These are phyloP conservation scores for Drosophila cracens DNA, from an alignment of 2,888 invertebrate species.

Conservation along the genomic window DNA sequence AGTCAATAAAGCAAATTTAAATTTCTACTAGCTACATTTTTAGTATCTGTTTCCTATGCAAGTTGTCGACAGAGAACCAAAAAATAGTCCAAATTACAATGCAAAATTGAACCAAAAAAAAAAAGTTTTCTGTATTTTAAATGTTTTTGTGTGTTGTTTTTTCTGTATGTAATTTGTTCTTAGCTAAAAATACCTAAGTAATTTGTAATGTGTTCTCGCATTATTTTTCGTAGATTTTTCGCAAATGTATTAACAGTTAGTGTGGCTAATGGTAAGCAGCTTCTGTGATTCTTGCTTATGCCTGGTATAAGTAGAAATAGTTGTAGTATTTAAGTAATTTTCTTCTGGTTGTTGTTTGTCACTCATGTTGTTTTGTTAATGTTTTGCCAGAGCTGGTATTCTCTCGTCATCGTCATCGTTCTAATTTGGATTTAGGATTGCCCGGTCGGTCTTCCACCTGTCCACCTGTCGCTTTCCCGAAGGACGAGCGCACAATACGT, in stretches of 20 bases:
- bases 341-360: constrained; percentile 23
- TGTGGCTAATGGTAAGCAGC: constrained; percentile 40
- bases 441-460: neutral
- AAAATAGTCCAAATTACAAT: constrained; percentile 29
- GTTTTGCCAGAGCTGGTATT: constrained; percentile 16
- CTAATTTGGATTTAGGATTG: constrained; percentile 6
- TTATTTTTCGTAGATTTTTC: constrained; percentile 28
- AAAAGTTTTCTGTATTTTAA: constrained; percentile 4
- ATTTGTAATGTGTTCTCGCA: constrained; percentile 36
- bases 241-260: constrained; percentile 36
- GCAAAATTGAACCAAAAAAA: constrained; percentile 9
- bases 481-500: neutral
- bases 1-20: constrained; percentile 69
- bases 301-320: constrained; percentile 37
- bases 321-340: constrained; percentile 62
- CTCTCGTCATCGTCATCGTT: neutral
- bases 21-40: constrained; percentile 75
- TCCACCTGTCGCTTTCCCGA: constrained; percentile 5
- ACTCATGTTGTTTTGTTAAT: constrained; percentile 1
- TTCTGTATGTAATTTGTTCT: constrained; percentile 44
- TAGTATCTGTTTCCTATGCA: constrained; percentile 41
- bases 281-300: constrained; percentile 24
- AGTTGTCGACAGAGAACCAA: constrained; percentile 21
- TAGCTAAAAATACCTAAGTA: constrained; percentile 49
- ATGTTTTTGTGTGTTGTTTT: constrained; percentile 12